Conservation (phyloP, 2,113 vertebrate genomes). For the Cranoglanis bouderius region DNA sequence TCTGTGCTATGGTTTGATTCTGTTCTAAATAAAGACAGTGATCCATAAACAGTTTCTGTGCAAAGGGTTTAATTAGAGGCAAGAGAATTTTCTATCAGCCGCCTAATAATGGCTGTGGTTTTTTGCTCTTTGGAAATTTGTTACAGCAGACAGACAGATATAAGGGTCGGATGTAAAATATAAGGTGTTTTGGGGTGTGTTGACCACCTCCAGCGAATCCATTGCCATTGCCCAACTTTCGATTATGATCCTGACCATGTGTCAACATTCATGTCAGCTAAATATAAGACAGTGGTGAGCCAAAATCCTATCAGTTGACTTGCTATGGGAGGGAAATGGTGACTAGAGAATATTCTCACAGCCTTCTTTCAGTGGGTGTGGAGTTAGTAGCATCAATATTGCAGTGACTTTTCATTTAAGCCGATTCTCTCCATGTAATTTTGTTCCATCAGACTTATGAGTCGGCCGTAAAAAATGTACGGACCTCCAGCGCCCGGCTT, state of each 20-base stretch:
- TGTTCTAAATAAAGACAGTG: not conserved
- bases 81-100: not conserved
- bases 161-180: not conserved
- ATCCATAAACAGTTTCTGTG: not conserved
- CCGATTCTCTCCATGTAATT: not conserved
- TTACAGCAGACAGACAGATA: not conserved
- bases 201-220: not conserved
- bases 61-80: not conserved
- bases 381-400: no score
- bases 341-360: not conserved
- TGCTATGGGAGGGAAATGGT: not conserved
- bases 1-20: constrained; percentile 5
- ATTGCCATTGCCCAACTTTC: not conserved
- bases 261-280: not conserved
- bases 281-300: not conserved
- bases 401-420: not conserved
- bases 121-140: not conserved
- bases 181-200: not conserved
- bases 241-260: not conserved
- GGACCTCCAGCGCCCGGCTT: not conserved
- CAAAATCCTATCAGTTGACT: not conserved
- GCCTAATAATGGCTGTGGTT: not conserved
- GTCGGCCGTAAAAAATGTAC: not conserved
- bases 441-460: not conserved
- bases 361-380: not conserved